Conservation (phyloP, 1,140 invertebrate species). For the Chelonus insularis region DNA sequence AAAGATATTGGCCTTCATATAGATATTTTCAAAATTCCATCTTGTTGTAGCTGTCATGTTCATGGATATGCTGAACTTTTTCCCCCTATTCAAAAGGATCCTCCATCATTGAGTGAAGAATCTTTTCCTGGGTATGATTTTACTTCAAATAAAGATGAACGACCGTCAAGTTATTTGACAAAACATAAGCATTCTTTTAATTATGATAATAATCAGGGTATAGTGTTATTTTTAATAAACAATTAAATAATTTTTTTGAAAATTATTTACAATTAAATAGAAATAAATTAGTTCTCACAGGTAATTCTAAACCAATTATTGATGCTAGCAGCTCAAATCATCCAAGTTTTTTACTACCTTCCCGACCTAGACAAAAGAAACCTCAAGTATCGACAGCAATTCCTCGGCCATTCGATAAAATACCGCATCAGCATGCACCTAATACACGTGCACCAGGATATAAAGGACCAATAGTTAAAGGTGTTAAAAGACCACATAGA, state of each 20-base stretch:
- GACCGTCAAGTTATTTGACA: conserved; percentile 34
- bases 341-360: conserved; percentile 36
- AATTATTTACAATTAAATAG: no score
- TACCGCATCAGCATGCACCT: conserved; percentile 56
- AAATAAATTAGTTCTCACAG: background rate
- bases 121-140: conserved; percentile 54
- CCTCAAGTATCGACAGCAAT: conserved; percentile 24
- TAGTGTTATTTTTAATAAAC: background rate
- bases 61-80: conserved; percentile 73
- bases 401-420: conserved; percentile 51
- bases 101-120: conserved; percentile 43
- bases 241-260: background rate
- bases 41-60: conserved; percentile 82
- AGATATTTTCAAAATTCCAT: conserved; percentile 86
- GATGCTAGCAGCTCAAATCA: conserved; percentile 38
- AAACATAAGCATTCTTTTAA: conserved; percentile 32
- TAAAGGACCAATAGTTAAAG: conserved; percentile 45
- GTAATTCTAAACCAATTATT: conserved; percentile 34
- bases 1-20: conserved; percentile 79
- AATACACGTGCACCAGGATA: conserved; percentile 57
- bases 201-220: conserved; percentile 38
- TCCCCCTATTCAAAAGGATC: conserved; percentile 61
- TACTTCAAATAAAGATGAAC: conserved; percentile 39
- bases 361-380: conserved; percentile 43
- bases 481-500: conserved; percentile 39